Evolutionary conservation across 2,888 invertebrate species (phyloP).

Genomic region (Isotomurus palustris): DNA sequence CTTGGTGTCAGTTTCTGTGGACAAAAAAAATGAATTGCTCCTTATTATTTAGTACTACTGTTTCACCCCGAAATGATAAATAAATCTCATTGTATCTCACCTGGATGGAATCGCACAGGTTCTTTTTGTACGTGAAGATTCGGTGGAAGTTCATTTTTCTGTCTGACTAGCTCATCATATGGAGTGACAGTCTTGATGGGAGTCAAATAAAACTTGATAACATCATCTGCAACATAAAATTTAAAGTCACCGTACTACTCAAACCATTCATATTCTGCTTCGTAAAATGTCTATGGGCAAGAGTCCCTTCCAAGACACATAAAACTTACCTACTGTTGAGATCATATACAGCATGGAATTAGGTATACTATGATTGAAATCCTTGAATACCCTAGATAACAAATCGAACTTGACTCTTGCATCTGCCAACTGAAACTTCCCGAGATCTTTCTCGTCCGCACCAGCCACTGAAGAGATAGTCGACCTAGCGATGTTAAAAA

Average conservation of each 20-base stretch:
- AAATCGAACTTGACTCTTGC: constrained; percentile 62
- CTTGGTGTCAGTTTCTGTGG: constrained; percentile 62
- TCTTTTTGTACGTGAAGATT: constrained; percentile 81
- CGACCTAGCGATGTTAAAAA: constrained; percentile 59
- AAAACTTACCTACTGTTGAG: constrained; percentile 57
- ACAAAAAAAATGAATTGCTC: no score
- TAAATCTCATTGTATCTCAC: constrained; percentile 50
- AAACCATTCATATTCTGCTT: neutral
- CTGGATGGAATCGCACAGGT: constrained; percentile 77
- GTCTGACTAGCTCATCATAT: constrained; percentile 63
- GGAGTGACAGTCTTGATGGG: constrained; percentile 67
- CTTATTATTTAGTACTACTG: neutral
- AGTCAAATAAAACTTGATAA: constrained; percentile 67
- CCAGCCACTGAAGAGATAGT: constrained; percentile 44
- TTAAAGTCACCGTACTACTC: neutral
- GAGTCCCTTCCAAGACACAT: neutral
- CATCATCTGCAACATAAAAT: constrained; percentile 57
- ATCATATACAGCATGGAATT: constrained; percentile 75
- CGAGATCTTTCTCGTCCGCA: constrained; percentile 29
- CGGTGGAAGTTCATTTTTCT: constrained; percentile 63
- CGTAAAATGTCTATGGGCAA: neutral
- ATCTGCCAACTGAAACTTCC: constrained; percentile 47
- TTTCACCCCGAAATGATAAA: neutral
- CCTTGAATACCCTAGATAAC: constrained; percentile 63
- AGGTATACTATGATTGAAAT: constrained; percentile 72